These are phyloP conservation scores for Rapana venosa DNA, from an alignment of 2,888 invertebrate species.

Conservation along the genomic window DNA sequence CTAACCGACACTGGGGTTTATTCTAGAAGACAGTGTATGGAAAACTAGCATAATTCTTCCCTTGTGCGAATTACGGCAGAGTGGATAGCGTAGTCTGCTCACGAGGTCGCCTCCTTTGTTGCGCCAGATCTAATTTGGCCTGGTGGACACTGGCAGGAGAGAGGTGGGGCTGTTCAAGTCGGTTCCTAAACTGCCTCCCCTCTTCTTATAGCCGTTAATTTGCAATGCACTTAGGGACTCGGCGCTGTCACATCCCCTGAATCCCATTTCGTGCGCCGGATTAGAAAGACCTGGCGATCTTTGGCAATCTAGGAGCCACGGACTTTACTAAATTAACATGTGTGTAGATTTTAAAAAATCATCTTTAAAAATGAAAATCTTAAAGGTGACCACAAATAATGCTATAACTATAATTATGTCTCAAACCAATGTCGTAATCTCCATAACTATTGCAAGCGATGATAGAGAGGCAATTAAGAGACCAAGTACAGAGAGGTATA, in stretches of 20 bases:
- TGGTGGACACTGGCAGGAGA: background rate
- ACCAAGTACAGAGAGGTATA: no score
- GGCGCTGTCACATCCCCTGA: slow-evolving; percentile 23
- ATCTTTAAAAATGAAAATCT: no score
- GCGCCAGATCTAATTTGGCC: slow-evolving; percentile 38
- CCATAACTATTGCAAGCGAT: no score
- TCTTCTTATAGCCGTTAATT: slow-evolving; percentile 31
- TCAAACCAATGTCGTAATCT: no score
- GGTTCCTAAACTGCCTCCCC: slow-evolving; percentile 7
- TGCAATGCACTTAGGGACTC: slow-evolving; percentile 34
- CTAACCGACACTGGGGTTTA: slow-evolving; percentile 35
- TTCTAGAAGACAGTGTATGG: slow-evolving; percentile 34
- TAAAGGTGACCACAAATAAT: no score
- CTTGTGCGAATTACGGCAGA: slow-evolving; percentile 32
- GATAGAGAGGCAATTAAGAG: no score
- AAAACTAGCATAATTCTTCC: slow-evolving; percentile 36
- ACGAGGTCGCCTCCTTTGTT: slow-evolving; percentile 35
- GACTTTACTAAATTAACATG: background rate
- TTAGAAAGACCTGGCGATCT: slow-evolving; percentile 7
- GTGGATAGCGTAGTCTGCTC: slow-evolving; percentile 37
- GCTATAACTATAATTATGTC: no score
- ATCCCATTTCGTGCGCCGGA: slow-evolving; percentile 13
- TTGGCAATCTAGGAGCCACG: background rate
- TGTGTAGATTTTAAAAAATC: background rate
- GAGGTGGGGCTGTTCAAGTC: slow-evolving; percentile 12